A percentile compares a stretch with the other conserved stretches of the same genome.
Conservation (phyloP, 2,797 vertebrate species). For the Eospalax fontanierii region DNA sequence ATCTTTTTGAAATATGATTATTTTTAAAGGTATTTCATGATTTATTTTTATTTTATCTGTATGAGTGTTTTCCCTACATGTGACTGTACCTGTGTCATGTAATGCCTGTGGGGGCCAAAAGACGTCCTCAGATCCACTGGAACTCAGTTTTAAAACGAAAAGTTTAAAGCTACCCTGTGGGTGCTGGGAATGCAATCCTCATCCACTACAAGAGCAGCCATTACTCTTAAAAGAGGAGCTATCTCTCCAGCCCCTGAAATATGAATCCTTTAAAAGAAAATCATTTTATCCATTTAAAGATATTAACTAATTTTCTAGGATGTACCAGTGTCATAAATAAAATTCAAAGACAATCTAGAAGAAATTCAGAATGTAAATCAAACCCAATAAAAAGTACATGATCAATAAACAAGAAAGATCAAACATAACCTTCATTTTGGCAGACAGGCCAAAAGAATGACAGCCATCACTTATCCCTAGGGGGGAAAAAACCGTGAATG, state of each 20-base stretch:
- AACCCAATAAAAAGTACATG: not conserved
- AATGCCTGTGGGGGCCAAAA: too few relatives aligned
- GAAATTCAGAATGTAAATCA: not conserved
- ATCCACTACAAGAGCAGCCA: too few relatives aligned
- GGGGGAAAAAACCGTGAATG: not conserved
- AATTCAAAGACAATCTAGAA: not conserved
- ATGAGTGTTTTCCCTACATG: too few relatives aligned
- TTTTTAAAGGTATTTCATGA: too few relatives aligned
- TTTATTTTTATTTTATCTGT: too few relatives aligned
- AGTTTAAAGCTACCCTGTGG: too few relatives aligned
- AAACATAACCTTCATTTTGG: not conserved
- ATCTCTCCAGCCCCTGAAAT: not conserved
- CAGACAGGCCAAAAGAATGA: not conserved
- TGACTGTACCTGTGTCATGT: too few relatives aligned
- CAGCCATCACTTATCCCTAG: not conserved
- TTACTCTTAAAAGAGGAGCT: too few relatives aligned
- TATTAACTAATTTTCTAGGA: not conserved
- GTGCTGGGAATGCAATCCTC: too few relatives aligned
- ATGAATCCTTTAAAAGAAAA: conserved; percentile 13
- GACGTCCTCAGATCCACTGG: too few relatives aligned
- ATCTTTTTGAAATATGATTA: not conserved
- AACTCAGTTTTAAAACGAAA: too few relatives aligned
- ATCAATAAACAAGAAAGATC: not conserved
- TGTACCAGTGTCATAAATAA: not conserved
- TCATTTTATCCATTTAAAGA: not conserved